Conservation (phyloP, 2,113 vertebrate species). For the Salvelinus sp. region DNA sequence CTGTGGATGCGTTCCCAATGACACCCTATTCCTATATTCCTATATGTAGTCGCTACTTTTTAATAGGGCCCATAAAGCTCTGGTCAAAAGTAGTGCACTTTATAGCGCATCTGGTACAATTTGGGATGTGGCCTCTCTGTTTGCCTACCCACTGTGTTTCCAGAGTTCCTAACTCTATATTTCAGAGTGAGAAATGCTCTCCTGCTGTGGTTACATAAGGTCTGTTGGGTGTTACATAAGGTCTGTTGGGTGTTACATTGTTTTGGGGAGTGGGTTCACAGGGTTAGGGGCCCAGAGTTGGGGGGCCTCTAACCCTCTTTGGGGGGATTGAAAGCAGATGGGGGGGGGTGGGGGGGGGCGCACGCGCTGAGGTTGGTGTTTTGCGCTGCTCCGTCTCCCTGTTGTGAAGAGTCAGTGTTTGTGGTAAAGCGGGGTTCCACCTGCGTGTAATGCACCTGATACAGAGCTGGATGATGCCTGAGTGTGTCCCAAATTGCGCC, state of each 20-base stretch:
- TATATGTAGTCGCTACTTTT: too few species aligned
- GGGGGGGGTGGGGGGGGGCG: not conserved
- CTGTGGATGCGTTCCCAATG: not conserved
- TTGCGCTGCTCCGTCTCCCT: slow-evolving; percentile 12
- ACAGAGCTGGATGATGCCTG: slow-evolving; percentile 7
- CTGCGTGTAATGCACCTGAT: slow-evolving; percentile 18
- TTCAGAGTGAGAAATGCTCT: slow-evolving; percentile 33
- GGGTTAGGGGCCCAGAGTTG: slow-evolving; percentile 19
- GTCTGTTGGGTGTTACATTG: slow-evolving; percentile 54
- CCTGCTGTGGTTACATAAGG: slow-evolving; percentile 52
- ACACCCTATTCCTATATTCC: too few species aligned
- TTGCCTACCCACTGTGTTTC: not conserved
- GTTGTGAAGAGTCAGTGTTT: slow-evolving; percentile 15
- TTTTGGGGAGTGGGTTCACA: slow-evolving; percentile 35
- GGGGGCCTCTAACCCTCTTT: slow-evolving; percentile 10
- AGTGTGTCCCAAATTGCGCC: too few species aligned
- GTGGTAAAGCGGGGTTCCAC: slow-evolving; percentile 33
- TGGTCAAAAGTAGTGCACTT: too few species aligned
- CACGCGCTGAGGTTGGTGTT: not conserved
- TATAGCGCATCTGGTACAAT: too few species aligned
- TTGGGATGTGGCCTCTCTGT: too few species aligned
- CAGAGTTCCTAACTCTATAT: slow-evolving; percentile 35
- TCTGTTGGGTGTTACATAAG: slow-evolving; percentile 54
- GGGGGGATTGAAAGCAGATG: slow-evolving; percentile 62
- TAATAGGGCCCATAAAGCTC: too few species aligned